Conservation (phyloP, 1,140 invertebrate species). For the Cherax quadricarinatus region DNA sequence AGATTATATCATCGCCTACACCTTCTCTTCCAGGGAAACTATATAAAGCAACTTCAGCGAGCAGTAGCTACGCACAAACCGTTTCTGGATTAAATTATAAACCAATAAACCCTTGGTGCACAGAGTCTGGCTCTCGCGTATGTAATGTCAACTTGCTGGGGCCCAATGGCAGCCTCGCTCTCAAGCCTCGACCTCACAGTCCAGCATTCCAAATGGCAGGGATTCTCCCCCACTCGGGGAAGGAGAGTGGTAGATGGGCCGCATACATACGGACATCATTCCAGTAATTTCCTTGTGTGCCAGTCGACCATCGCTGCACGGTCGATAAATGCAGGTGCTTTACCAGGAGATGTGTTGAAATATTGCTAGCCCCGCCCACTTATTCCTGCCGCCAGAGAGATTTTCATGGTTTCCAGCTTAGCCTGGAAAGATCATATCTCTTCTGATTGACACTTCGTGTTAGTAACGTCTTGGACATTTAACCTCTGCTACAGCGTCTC, state of each 20-base stretch:
- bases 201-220: slow-evolving; percentile 6
- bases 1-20: too few species aligned
- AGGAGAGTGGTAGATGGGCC: not conserved
- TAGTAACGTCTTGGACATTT: too few species aligned
- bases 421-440: too few species aligned
- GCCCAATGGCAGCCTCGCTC: not conserved
- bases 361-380: not conserved
- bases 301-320: not conserved
- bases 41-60: too few species aligned
- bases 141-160: not conserved
- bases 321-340: not conserved
- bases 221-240: not conserved
- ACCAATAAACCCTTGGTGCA: not conserved
- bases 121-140: not conserved
- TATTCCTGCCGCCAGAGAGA: slow-evolving; percentile 1
- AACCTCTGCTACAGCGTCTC: too few species aligned
- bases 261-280: not conserved
- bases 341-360: not conserved
- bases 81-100: not conserved
- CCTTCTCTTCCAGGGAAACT: too few species aligned
- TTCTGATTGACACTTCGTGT: too few species aligned
- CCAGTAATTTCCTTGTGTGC: not conserved
- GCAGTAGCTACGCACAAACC: too few species aligned
- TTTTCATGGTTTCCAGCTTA: not conserved
- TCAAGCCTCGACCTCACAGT: not conserved